phyloP scores from a whole-genome alignment of 2,888 invertebrate species.

The Metallyticus violacea region DNA sequence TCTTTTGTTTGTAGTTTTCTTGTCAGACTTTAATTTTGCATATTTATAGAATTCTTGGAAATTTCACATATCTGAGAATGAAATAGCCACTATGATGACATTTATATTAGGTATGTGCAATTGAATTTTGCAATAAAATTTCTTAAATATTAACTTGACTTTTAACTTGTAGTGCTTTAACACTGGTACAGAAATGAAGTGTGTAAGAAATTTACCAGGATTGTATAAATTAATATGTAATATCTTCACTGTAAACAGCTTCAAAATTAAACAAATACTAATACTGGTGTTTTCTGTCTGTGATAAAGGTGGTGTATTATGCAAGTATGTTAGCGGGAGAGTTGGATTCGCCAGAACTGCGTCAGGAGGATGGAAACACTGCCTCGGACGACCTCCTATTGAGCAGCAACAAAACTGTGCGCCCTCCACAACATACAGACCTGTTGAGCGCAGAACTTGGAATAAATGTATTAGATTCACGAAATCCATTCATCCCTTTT shows the following conservation, averaged over 20 bases:
- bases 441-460: conserved; percentile 72
- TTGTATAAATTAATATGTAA: no score
- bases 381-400: conserved; percentile 49
- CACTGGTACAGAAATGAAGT: no score
- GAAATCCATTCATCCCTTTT: conserved; percentile 78
- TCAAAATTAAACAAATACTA: not conserved
- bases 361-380: conserved; percentile 50
- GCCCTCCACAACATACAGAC: conserved; percentile 53
- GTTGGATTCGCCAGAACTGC: conserved; percentile 62
- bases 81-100: no score
- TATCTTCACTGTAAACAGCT: not conserved
- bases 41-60: no score
- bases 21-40: no score
- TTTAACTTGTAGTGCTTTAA: no score
- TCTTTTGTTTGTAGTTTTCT: no score
- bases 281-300: not conserved
- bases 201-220: no score
- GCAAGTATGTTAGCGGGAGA: conserved; percentile 84
- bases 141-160: no score
- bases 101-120: no score
- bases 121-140: no score
- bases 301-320: conserved; percentile 72
- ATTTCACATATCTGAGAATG: no score
- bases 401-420: conserved; percentile 50
- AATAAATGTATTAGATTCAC: conserved; percentile 74